Evolutionary conservation across 2,113 vertebrate species (phyloP).

Genomic region (Oriolus oriolus): DNA sequence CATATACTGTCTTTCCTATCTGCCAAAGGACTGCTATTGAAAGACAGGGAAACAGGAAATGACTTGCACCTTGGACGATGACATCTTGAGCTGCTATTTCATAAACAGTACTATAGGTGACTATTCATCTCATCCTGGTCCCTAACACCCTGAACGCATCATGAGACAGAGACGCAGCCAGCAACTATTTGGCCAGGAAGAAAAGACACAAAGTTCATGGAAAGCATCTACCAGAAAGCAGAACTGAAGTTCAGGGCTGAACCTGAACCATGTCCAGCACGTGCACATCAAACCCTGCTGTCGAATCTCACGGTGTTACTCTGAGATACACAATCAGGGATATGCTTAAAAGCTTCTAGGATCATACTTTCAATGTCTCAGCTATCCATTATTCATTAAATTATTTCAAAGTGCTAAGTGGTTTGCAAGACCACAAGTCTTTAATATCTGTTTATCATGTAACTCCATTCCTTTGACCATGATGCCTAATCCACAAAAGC

Average conservation of each 20-base stretch:
- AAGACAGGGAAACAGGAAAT: slow-evolving; percentile 45
- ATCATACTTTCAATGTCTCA: background rate
- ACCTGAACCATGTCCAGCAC: background rate
- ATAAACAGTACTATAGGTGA: slow-evolving; percentile 38
- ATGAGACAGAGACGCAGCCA: slow-evolving; percentile 17
- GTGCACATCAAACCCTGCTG: accelerated
- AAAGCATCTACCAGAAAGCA: slow-evolving; percentile 35
- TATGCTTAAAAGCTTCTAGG: background rate
- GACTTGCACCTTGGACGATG: slow-evolving; percentile 11
- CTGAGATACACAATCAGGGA: background rate
- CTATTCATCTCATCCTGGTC: slow-evolving; percentile 20
- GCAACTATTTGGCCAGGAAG: background rate
- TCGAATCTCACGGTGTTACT: background rate
- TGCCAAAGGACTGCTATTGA: slow-evolving; percentile 21
- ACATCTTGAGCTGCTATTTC: slow-evolving; percentile 52
- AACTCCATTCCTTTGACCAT: background rate
- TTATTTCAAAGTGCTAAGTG: background rate
- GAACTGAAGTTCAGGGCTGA: background rate
- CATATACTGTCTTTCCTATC: slow-evolving; percentile 25
- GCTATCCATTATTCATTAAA: background rate
- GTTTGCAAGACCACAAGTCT: background rate
- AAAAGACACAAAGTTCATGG: slow-evolving; percentile 24
- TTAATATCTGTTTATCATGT: background rate
- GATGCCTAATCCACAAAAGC: background rate
- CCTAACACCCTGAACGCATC: background rate